phyloP scores from a whole-genome alignment of 2,888 invertebrate genomes.

The Panorpa germanica region DNA sequence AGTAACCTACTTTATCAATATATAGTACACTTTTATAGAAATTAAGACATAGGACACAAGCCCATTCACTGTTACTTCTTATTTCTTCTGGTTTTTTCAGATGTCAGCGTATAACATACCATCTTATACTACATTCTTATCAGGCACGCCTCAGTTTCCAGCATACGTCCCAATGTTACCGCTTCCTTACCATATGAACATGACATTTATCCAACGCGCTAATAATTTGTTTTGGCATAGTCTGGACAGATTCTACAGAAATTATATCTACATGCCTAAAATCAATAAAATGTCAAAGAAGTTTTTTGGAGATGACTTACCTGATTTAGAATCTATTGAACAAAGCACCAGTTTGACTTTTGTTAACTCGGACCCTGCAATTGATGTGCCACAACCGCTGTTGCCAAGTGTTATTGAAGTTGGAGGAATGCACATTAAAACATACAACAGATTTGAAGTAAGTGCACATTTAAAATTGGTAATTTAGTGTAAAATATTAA shows the following conservation, averaged over 20 bases:
- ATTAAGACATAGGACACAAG: too few relatives aligned
- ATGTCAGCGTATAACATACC: constrained; percentile 14
- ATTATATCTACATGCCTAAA: constrained; percentile 5
- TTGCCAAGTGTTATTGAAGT: constrained; percentile 8
- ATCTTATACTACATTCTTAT: constrained; percentile 10
- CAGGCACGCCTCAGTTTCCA: constrained; percentile 13
- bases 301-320: constrained; percentile 3
- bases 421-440: constrained; percentile 7
- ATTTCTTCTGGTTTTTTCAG: too few relatives aligned
- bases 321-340: constrained; percentile 6
- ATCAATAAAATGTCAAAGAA: constrained; percentile 6
- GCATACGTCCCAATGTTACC: constrained; percentile 13
- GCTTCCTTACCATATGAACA: constrained; percentile 9
- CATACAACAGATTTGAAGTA: too few relatives aligned
- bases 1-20: too few relatives aligned
- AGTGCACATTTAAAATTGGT: too few relatives aligned
- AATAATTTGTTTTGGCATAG: constrained; percentile 10
- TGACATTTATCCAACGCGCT: constrained; percentile 12
- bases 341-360: constrained; percentile 6
- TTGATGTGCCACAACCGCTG: constrained; percentile 8
- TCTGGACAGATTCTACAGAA: constrained; percentile 3
- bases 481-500: not conserved
- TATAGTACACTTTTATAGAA: too few relatives aligned
- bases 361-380: constrained; percentile 8
- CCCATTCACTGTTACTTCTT: too few relatives aligned